Base-by-base conservation (phyloP, 2,888 invertebrate species). In the Coleophora deauratella region DNA sequence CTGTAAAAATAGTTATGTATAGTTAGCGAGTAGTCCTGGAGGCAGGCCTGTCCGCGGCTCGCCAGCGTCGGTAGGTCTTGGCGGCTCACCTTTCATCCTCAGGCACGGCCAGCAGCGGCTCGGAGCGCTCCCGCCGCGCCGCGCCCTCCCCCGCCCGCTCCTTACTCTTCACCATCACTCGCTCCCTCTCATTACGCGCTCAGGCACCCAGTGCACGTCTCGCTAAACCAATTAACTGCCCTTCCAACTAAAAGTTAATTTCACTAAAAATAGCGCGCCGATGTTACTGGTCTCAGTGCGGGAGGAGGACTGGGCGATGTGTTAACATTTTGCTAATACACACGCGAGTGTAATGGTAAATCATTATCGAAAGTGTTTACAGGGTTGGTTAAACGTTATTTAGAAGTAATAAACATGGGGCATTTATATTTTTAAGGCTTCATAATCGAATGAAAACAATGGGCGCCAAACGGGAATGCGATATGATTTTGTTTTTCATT, bases 31-130 rank as follows among this genome's bases (percentile, higher is more conserved):
- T 21, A 21, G 3, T 21, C 21, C 21, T 21, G 6, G 6, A 21
- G 21, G 21, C 21, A 21, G 21, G 6, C 21, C 21, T 21, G 21
- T n/a, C n/a, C n/a, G n/a, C n/a, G 21, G 21, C 6, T 21, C 21
- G 21, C 6, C 21, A 4, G 21, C 6, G n/a, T 21, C 21, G 21
- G 21, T 21, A 4, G 21, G 6, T 21, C 21, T 3, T 6, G 28
- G 37, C 6, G 66, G 69, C 80, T 85, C 75, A 84, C 85, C 84
- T 80, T 80, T 84, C 82, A 81, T 80, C 78, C 57, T 84, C 85
- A 78, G 82, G 80, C 65, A 81, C 81, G 13, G 75, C 64, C 38
- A 81, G 63, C 47, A 82, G 70, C 55, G 78, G 75, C 51, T 81
- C 84, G 33, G 72, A 67, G 53, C 74, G 70, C 59, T 78, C 76